phyloP scores from a whole-genome alignment of 2,888 invertebrate species.

The Drosophila macrospina region DNA sequence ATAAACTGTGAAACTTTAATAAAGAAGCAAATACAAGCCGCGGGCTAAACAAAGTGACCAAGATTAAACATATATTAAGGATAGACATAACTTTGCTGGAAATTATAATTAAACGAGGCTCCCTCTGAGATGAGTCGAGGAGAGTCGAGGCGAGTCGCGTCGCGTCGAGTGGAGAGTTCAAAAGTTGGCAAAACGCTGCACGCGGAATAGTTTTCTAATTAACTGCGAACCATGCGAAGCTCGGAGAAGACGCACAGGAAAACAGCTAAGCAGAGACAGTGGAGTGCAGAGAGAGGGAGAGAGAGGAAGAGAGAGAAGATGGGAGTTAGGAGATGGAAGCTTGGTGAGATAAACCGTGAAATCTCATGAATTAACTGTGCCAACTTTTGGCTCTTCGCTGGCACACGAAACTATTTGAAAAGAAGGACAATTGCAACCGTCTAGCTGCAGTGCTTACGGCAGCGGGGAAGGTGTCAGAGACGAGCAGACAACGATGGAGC shows the following conservation, averaged over 20 bases:
- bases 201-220: slow-evolving; percentile 77
- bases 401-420: slow-evolving; percentile 72
- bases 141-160: slow-evolving; percentile 32
- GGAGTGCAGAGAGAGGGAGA: slow-evolving; percentile 4
- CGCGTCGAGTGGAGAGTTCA: slow-evolving; percentile 56
- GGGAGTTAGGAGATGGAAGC: slow-evolving; percentile 18
- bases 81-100: slow-evolving; percentile 51
- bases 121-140: slow-evolving; percentile 31
- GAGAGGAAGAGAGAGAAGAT: neutral
- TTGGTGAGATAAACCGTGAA: slow-evolving; percentile 76
- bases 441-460: slow-evolving; percentile 1
- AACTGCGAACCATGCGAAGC: slow-evolving; percentile 66
- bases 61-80: slow-evolving; percentile 47
- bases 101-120: slow-evolving; percentile 70
- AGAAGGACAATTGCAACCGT: slow-evolving; percentile 77
- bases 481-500: neutral
- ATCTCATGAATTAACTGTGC: slow-evolving; percentile 77
- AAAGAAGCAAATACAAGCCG: slow-evolving; percentile 13
- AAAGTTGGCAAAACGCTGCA: slow-evolving; percentile 65
- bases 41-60: slow-evolving; percentile 48
- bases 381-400: slow-evolving; percentile 67
- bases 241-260: slow-evolving; percentile 40
- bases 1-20: slow-evolving; percentile 1
- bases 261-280: slow-evolving; percentile 1
- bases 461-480: neutral